A percentile compares a stretch with the other conserved stretches of the same genome.
phyloP scores from a whole-genome alignment of 2,888 invertebrate species.

The Gasteruption jaculator region DNA sequence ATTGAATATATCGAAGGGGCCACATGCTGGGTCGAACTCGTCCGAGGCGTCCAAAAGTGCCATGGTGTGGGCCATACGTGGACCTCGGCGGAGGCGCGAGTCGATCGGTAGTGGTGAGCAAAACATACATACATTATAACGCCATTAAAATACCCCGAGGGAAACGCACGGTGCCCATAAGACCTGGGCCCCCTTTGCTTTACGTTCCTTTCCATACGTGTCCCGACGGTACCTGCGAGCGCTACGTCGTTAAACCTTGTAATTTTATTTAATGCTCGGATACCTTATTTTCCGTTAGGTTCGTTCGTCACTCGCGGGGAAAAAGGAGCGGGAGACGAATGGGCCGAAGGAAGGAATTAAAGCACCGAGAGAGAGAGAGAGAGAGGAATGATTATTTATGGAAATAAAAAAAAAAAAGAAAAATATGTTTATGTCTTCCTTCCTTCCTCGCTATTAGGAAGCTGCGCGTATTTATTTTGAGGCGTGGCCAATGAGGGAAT shows the following conservation, averaged over 20 bases:
- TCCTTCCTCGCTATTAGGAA: too few relatives aligned
- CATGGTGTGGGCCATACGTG: conserved; percentile 22
- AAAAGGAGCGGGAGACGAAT: too few relatives aligned
- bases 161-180: conserved; percentile 36
- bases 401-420: too few relatives aligned
- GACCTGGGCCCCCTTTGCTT: conserved; percentile 39
- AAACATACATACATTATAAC: conserved; percentile 50
- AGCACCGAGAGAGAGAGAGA: too few relatives aligned
- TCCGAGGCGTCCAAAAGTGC: conserved; percentile 34
- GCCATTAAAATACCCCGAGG: conserved; percentile 45
- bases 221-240: conserved; percentile 6
- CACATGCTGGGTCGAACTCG: conserved; percentile 45
- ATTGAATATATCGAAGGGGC: conserved; percentile 50
- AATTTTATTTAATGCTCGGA: conserved; percentile 26
- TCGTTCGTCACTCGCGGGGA: conserved; percentile 5
- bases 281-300: conserved; percentile 18
- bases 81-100: conserved; percentile 17
- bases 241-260: conserved; percentile 36
- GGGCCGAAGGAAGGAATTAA: too few relatives aligned
- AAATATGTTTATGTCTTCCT: too few relatives aligned
- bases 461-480: too few relatives aligned
- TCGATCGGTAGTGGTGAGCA: conserved; percentile 35
- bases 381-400: too few relatives aligned
- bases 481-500: too few relatives aligned
- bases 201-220: conserved; percentile 26